A percentile compares a stretch with the other conserved stretches of the same genome.
phyloP scores from a whole-genome alignment of 37 sponge, comb jelly and placozoan species.

The Halisarca cf. caerulea region DNA sequence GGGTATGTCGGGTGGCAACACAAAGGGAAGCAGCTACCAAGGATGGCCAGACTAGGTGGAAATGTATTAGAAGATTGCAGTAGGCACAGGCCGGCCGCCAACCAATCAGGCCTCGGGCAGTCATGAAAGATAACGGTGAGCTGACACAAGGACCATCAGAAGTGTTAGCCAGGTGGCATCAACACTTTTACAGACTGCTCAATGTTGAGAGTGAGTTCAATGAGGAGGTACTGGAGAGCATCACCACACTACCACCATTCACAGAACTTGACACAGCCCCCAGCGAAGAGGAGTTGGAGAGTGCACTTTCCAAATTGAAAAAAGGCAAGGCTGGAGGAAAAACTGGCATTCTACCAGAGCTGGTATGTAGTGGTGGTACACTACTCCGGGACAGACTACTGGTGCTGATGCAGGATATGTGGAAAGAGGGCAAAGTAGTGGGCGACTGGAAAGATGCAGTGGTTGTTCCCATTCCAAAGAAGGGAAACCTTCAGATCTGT shows the following conservation, averaged over 20 bases:
- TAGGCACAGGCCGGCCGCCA: slow-evolving; percentile 24
- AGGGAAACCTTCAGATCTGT: not conserved
- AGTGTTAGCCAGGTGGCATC: slow-evolving; percentile 38
- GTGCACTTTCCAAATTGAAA: slow-evolving; percentile 36
- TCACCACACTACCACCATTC: not conserved
- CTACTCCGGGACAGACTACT: slow-evolving; percentile 28
- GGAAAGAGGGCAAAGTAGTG: not conserved
- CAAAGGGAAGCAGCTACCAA: slow-evolving; percentile 33
- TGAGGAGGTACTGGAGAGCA: not conserved
- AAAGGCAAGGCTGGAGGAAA: slow-evolving; percentile 42
- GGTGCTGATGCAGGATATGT: not conserved
- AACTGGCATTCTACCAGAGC: no score
- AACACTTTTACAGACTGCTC: slow-evolving; percentile 33
- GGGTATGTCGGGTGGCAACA: slow-evolving; percentile 11
- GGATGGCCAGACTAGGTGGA: slow-evolving; percentile 39
- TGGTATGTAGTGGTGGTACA: slow-evolving; percentile 38
- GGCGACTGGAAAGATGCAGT: slow-evolving; percentile 20
- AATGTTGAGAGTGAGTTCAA: slow-evolving; percentile 21
- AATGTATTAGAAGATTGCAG: slow-evolving; percentile 33
- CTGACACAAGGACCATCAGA: slow-evolving; percentile 45
- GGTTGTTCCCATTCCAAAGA: slow-evolving; percentile 3
- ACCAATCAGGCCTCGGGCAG: slow-evolving; percentile 20
- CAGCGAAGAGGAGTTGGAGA: slow-evolving; percentile 27
- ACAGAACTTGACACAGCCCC: slow-evolving; percentile 36
- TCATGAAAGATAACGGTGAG: slow-evolving; percentile 37